phyloP scores from a whole-genome alignment of 2,113 vertebrate species.

The Struthio camelus region DNA sequence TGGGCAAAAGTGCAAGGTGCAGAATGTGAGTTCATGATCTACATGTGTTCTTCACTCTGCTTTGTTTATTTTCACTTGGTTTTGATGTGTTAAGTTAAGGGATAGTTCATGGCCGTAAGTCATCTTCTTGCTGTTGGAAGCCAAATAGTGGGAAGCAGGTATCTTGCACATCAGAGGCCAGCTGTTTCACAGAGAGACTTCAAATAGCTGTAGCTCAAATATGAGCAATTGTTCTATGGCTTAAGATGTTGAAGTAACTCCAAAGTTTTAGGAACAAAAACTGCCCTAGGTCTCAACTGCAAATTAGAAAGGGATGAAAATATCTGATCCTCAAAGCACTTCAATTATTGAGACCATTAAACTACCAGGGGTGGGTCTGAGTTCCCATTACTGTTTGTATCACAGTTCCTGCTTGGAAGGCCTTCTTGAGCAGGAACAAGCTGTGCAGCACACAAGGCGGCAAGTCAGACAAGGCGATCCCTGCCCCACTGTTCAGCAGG shows the following conservation, averaged over 20 bases:
- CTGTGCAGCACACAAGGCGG: not conserved
- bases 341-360: not conserved
- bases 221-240: constrained; percentile 6
- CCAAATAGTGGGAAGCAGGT: constrained; percentile 63
- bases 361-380: not conserved
- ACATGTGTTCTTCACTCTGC: constrained; percentile 42
- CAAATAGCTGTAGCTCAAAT: constrained; percentile 19
- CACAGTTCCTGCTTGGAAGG: not conserved
- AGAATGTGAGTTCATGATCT: constrained; percentile 67
- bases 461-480: not conserved
- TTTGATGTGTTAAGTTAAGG: constrained; percentile 69
- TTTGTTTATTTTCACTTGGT: constrained; percentile 69
- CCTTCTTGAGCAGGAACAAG: not conserved
- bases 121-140: constrained; percentile 59
- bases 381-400: not conserved
- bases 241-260: constrained; percentile 25
- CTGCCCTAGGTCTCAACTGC: constrained; percentile 10
- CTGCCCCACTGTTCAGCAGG: not conserved
- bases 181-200: constrained; percentile 57
- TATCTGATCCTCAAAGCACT: not conserved
- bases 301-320: constrained; percentile 41
- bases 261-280: constrained; percentile 19
- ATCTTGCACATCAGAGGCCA: constrained; percentile 69
- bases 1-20: constrained; percentile 56
- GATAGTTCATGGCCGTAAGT: constrained; percentile 65